Conservation (phyloP, 2,113 vertebrate genomes). For the Falcunculus frontatus region DNA sequence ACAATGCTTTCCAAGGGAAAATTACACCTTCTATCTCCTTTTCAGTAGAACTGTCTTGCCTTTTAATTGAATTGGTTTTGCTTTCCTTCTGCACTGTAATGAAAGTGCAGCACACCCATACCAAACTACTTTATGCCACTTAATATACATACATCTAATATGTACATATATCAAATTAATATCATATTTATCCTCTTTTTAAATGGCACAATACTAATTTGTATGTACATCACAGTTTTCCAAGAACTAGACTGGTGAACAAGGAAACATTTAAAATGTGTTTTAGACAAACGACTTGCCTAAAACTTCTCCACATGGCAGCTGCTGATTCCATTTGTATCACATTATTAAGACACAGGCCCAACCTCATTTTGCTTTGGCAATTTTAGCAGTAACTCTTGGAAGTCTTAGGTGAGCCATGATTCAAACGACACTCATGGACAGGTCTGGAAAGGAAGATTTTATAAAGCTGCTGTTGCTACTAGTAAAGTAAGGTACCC, state of each 20-base stretch:
- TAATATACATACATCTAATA: background rate
- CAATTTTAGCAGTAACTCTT: background rate
- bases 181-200: background rate
- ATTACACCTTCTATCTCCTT: background rate
- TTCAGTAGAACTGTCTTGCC: background rate
- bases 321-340: background rate
- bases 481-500: background rate
- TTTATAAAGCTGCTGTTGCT: background rate
- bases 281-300: background rate
- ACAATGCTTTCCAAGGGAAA: background rate
- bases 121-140: background rate
- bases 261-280: background rate
- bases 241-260: background rate
- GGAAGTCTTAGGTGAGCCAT: background rate
- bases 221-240: background rate
- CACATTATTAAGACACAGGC: background rate
- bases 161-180: background rate
- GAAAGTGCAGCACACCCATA: background rate
- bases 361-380: background rate
- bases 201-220: background rate
- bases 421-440: background rate
- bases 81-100: background rate
- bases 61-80: slow-evolving; percentile 17
- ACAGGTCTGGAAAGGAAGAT: background rate
- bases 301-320: background rate